These are phyloP conservation scores for Apodemia duryi DNA, from an alignment of 2,888 invertebrate genomes.

Conservation along the genomic window DNA sequence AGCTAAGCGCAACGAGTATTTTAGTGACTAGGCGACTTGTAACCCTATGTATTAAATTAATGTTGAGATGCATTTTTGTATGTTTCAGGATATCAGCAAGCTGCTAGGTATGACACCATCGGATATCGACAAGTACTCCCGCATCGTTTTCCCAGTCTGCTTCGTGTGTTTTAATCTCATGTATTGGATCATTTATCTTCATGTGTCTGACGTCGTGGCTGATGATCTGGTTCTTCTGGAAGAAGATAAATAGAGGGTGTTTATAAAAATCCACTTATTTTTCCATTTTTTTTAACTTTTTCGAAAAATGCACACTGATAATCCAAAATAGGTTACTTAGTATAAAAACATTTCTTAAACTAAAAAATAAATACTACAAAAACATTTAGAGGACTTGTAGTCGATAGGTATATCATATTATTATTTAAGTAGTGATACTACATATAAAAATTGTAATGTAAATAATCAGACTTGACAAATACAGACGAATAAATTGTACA, in stretches of 20 bases:
- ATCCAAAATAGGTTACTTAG: not conserved
- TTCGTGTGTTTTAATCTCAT: slow-evolving; percentile 99
- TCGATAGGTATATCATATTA: slow-evolving; percentile 15
- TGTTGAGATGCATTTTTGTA: slow-evolving; percentile 20
- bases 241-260: slow-evolving; percentile 77
- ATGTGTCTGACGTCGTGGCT: slow-evolving; percentile 97
- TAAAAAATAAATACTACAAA: slow-evolving; percentile 11
- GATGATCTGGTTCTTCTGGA: slow-evolving; percentile 94
- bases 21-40: not conserved
- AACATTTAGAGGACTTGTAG: slow-evolving; percentile 3
- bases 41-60: slow-evolving; percentile 4
- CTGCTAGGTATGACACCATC: slow-evolving; percentile 95
- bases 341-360: slow-evolving; percentile 1
- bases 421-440: slow-evolving; percentile 10
- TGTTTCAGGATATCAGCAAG: slow-evolving; percentile 89
- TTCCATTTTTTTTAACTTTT: slow-evolving; percentile 43
- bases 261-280: slow-evolving; percentile 60
- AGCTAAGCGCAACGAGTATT: slow-evolving; percentile 1
- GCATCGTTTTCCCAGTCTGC: slow-evolving; percentile 98
- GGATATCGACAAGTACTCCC: slow-evolving; percentile 99
- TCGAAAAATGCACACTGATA: slow-evolving; percentile 47
- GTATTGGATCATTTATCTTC: slow-evolving; percentile 98
- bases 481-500: slow-evolving; percentile 12
- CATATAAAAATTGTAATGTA: slow-evolving; percentile 8
- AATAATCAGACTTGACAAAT: slow-evolving; percentile 25